These are phyloP conservation scores for Amphiduros pacificus DNA, from an alignment of 2,888 invertebrate genomes.

Conservation along the genomic window DNA sequence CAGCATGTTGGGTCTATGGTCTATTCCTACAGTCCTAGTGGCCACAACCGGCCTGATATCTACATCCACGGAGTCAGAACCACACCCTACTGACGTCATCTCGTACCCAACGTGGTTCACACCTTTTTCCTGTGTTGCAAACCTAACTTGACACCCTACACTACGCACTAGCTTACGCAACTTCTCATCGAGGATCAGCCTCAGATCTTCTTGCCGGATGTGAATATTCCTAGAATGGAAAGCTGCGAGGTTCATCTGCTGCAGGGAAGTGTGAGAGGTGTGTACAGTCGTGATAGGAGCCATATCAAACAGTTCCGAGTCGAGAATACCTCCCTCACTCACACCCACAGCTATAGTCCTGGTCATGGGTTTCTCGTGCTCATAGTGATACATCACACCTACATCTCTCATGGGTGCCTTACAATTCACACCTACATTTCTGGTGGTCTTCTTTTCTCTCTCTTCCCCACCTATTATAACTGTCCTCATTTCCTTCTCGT, in stretches of 20 bases:
- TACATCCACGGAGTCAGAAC: slow-evolving; percentile 50
- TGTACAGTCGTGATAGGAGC: slow-evolving; percentile 4
- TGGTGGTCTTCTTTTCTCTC: slow-evolving; percentile 39
- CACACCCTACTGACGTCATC: slow-evolving; percentile 41
- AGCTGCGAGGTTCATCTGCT: slow-evolving; percentile 31
- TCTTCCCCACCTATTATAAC: slow-evolving; percentile 46
- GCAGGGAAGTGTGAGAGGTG: slow-evolving; percentile 18
- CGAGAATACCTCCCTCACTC: slow-evolving; percentile 32
- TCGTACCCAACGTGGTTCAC: slow-evolving; percentile 13
- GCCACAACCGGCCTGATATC: slow-evolving; percentile 40
- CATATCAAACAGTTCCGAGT: background rate
- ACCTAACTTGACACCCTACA: slow-evolving; percentile 43
- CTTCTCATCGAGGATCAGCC: slow-evolving; percentile 36
- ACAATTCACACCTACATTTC: slow-evolving; percentile 54
- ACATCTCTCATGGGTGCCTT: slow-evolving; percentile 35
- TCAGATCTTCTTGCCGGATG: slow-evolving; percentile 28
- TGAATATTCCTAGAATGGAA: slow-evolving; percentile 26
- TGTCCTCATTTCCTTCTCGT: slow-evolving; percentile 57
- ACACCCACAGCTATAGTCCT: slow-evolving; percentile 52
- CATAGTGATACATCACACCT: slow-evolving; percentile 42
- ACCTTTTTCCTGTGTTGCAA: slow-evolving; percentile 30
- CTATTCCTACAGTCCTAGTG: slow-evolving; percentile 43
- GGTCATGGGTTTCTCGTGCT: slow-evolving; percentile 48
- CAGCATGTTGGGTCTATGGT: slow-evolving; percentile 38
- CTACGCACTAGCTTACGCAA: slow-evolving; percentile 51